Conservation (phyloP, 2,797 vertebrate species). For the Stomatorhinus walkeri region DNA sequence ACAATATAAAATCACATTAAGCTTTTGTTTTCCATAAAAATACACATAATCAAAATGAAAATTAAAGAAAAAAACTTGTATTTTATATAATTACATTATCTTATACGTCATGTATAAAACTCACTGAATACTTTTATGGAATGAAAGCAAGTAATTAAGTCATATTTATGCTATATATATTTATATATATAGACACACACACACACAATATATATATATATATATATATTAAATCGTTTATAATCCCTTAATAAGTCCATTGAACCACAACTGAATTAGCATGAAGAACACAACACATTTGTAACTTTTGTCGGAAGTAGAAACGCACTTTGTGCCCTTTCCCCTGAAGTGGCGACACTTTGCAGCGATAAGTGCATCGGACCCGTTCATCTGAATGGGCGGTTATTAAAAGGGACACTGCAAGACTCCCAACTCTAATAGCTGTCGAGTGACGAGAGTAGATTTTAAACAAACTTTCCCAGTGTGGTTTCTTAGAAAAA, state of each 20-base stretch:
- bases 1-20: conserved; percentile 7
- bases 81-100: background rate
- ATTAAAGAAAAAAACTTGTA: background rate
- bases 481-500: conserved; percentile 48
- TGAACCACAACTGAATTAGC: background rate
- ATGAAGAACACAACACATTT: conserved; percentile 11
- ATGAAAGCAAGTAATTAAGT: background rate
- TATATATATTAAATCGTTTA: background rate
- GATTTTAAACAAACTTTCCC: conserved; percentile 75
- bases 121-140: background rate
- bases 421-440: conserved; percentile 82
- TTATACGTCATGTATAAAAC: background rate
- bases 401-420: conserved; percentile 89
- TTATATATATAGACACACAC: background rate
- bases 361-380: conserved; percentile 68
- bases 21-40: background rate
- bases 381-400: conserved; percentile 64
- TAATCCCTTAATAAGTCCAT: background rate
- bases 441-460: conserved; percentile 77
- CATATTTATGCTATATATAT: background rate
- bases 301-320: conserved; percentile 34
- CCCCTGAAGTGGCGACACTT: conserved; percentile 64
- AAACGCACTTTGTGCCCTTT: conserved; percentile 50
- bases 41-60: background rate
- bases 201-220: too few species aligned